Percentiles rank a stretch among this genome's conserved stretches.
Conservation (phyloP, 92 coral and sea anemone genomes). For the Phenganax stokvisi region DNA sequence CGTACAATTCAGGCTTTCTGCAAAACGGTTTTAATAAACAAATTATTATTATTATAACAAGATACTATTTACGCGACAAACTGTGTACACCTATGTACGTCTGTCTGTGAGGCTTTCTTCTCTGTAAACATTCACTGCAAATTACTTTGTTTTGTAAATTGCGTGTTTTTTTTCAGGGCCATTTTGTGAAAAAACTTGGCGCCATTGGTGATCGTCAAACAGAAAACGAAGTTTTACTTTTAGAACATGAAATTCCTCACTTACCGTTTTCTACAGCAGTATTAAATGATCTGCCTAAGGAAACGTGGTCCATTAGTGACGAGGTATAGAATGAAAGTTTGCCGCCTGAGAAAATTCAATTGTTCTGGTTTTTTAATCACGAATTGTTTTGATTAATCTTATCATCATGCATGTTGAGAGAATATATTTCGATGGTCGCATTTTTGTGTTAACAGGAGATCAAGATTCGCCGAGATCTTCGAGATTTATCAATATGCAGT, state of each 20-base stretch:
- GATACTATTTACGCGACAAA: background rate
- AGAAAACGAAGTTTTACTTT: slow-evolving; percentile 82
- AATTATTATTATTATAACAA: too few relatives aligned
- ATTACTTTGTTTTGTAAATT: background rate
- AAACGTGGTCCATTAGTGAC: slow-evolving; percentile 89
- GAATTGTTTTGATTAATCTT: background rate
- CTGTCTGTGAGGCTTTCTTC: background rate
- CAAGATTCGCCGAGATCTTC: slow-evolving; percentile 72
- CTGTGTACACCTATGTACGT: background rate
- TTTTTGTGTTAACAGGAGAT: slow-evolving; percentile 54
- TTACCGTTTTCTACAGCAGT: slow-evolving; percentile 85
- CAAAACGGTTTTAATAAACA: too few relatives aligned
- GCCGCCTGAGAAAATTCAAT: too few relatives aligned
- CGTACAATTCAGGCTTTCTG: too few relatives aligned
- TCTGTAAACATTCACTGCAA: background rate
- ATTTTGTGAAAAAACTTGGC: slow-evolving; percentile 93
- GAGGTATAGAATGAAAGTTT: slow-evolving; percentile 51
- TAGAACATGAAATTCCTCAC: slow-evolving; percentile 94
- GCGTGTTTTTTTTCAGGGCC: slow-evolving; percentile 59
- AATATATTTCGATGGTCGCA: background rate
- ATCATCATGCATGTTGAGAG: background rate
- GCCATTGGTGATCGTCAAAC: slow-evolving; percentile 91
- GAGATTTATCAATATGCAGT: slow-evolving; percentile 76
- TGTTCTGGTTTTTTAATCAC: too few relatives aligned
- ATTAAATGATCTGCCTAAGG: slow-evolving; percentile 74